These are phyloP conservation scores for Tigriopus californicus DNA, from an alignment of 2,888 invertebrate species.

Conservation along the genomic window DNA sequence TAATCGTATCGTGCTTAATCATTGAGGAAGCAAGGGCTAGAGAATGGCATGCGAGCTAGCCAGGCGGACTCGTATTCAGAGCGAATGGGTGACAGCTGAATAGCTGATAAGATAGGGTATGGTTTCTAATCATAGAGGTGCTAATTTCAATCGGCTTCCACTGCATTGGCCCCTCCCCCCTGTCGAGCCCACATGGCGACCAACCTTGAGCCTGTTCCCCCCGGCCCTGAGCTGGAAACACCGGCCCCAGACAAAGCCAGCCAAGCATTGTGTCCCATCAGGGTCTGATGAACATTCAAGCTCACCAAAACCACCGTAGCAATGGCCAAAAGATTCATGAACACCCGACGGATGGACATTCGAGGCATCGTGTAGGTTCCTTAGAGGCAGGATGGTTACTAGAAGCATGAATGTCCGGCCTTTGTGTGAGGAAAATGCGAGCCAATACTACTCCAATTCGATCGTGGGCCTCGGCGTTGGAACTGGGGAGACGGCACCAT, in stretches of 20 bases:
- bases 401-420: conserved; percentile 46
- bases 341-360: conserved; percentile 1
- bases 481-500: no score
- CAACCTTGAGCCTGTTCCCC: background rate
- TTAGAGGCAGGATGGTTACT: background rate
- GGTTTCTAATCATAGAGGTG: no score
- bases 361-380: background rate
- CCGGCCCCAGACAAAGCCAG: background rate
- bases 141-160: no score
- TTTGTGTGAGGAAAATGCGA: conserved; percentile 44
- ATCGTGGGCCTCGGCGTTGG: no score
- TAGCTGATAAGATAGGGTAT: no score
- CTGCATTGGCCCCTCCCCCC: background rate
- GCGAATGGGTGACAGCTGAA: no score
- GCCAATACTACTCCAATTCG: no score
- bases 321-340: background rate
- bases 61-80: no score
- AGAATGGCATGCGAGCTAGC: no score
- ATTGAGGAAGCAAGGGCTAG: no score
- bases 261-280: background rate
- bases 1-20: no score
- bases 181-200: background rate
- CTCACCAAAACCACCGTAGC: background rate
- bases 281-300: background rate
- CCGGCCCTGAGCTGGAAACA: background rate